A percentile compares a stretch with the other conserved stretches of the same genome.
Evolutionary conservation across 2,797 vertebrate species (phyloP).

Genomic region (Zalophus californianus): DNA sequence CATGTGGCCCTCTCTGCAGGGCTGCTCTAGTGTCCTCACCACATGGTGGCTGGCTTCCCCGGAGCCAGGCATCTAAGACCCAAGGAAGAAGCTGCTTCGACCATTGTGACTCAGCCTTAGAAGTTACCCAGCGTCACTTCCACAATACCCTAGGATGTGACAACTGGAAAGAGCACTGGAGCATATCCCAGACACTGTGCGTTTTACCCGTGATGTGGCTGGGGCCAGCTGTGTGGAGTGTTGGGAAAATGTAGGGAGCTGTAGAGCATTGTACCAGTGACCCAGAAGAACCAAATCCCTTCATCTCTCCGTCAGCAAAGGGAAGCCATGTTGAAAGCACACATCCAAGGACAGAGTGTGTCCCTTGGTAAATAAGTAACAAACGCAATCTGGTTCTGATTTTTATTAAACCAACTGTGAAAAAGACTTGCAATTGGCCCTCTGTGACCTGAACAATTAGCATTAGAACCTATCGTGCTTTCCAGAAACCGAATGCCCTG

Average conservation of each 20-base stretch:
- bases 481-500: neutral
- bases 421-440: neutral
- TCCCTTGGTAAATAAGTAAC: neutral
- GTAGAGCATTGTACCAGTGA: neutral
- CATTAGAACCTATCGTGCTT: neutral
- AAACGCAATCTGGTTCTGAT: neutral
- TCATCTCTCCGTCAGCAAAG: neutral
- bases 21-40: neutral
- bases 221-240: neutral
- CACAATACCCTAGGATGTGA: neutral
- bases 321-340: neutral
- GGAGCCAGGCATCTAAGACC: neutral
- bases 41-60: neutral
- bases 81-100: neutral
- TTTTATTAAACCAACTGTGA: neutral
- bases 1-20: too few species aligned
- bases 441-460: neutral
- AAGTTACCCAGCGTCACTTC: neutral
- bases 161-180: neutral
- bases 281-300: neutral
- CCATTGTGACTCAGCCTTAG: neutral
- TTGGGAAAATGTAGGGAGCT: neutral
- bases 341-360: neutral
- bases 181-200: neutral
- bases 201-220: neutral